phyloP scores from a whole-genome alignment of 2,113 vertebrate species.

The Mustela nigripes region DNA sequence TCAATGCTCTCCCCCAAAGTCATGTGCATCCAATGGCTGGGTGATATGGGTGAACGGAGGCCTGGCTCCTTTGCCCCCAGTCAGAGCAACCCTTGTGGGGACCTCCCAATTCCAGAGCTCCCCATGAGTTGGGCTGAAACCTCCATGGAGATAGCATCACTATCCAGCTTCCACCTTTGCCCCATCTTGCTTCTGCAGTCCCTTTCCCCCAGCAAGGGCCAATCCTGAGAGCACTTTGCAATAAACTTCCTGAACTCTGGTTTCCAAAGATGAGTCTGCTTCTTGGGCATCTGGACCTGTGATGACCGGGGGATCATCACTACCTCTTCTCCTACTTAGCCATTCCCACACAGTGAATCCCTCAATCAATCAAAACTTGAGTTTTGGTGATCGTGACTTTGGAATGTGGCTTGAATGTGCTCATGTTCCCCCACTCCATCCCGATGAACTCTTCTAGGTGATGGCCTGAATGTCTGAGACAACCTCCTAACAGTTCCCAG shows the following conservation, averaged over 20 bases:
- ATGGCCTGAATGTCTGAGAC: neutral
- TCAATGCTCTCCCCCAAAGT: neutral
- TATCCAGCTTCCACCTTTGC: neutral
- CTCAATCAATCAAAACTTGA: neutral
- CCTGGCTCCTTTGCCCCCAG: neutral
- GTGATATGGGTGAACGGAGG: neutral
- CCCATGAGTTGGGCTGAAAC: neutral
- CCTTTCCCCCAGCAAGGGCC: neutral
- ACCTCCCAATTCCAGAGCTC: neutral
- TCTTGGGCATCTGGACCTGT: neutral
- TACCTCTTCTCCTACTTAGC: neutral
- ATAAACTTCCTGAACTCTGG: neutral
- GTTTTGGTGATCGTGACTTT: neutral
- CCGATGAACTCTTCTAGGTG: neutral
- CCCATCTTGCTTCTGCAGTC: neutral
- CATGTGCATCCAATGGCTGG: neutral
- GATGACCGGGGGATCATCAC: neutral
- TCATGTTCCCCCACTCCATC: neutral
- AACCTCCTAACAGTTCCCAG: neutral
- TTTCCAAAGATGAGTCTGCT: conserved; percentile 3
- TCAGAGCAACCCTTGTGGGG: neutral
- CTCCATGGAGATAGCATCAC: neutral
- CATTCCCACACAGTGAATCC: neutral
- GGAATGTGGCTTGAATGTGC: neutral
- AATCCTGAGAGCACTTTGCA: neutral